Base-by-base conservation (phyloP, 2,888 invertebrate species). In the Monopis laevigella region DNA sequence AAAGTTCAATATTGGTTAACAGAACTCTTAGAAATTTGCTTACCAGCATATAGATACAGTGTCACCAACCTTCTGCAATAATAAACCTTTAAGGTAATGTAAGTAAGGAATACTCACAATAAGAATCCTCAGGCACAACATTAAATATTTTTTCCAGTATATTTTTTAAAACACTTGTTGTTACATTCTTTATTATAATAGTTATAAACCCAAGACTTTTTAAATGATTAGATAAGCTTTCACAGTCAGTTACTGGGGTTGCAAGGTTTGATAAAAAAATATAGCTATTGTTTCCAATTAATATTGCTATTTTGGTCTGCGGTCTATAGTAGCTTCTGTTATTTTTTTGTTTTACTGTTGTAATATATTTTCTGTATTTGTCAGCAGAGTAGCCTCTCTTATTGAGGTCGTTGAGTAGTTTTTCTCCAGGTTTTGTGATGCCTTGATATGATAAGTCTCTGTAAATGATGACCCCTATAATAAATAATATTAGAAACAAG, bases 231-330 rank as follows among this genome's bases (percentile, higher is more conserved):
- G 67, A 67, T 27, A 82, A 49, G 0, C 65, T 59, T 27, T 69
- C 65, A 51, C 82, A 82, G 42, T 82, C 82, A 19, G 64, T 56
- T 2, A 68, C 61, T 0, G 82, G 82, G 30, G 82, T 78, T 1
- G 62, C 66, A 19, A 82, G 45, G 42, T 72, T 70, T 0, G 74
- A 58, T 44, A 81, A 59, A 48, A 71, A 46, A 17, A 49, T 48
- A 44, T 82, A 82, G 50, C 63, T 68, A 19, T 77, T 66, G 46
- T 82, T 82, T 0, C 70, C 78, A 40, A 82, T 65, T 0, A 82
- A 53, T 41, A 82, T 62, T 1, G 82, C 82, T 12, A 82, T 55
- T 59, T 82, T 82, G 1, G 67, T 49, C 27, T 59, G 52, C 1
- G 75, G 78, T 40, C 52, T 61, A 46, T 71, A 36, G 13, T 36